Evolutionary conservation across 2,888 invertebrate species (phyloP), one percentile per base, ranked within the genome.

Genomic region (Perizoma flavofasciatum): DNA sequence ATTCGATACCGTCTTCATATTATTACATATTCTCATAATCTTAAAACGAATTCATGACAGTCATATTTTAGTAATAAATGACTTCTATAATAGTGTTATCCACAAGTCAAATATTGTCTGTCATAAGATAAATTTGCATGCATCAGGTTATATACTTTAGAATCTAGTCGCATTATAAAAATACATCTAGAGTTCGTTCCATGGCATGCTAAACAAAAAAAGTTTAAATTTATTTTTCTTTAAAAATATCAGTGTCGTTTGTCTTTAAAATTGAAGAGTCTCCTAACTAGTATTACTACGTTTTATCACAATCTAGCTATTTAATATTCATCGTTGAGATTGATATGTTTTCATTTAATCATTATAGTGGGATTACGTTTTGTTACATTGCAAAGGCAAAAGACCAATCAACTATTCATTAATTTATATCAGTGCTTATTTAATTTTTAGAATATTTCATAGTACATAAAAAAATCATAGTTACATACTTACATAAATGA

Each of bases 271-370:
- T 49, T 47, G 50, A 43, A n/a, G 44, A 54, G 50, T 51, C 44
- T 49, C 62, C 51, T 58, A 57, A 51, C 54, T 62, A 62, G 50
- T 59, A 55, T 57, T 59, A 40, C 54, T 58, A 62, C 58, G 51
- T 55, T 62, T 60, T 62, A 62, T 62, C 62, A 62, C 62, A 62
- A 49, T 62, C 58, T 62, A 58, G 58, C 62, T 62, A 62, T 58
- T 55, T 58, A 58, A 34, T 61, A 49, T 58, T 55, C 39, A 62
- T 55, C 35, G 48, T 62, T 58, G 50, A 58, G 46, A 58, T 62
- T 58, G 55, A 62, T 62, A 58, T 62, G 62, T 62, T 55, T 44
- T 39, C 7, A 22, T 37, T 56, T 47, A 41, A 55, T 39, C 46
- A 53, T 39, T 53, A 54, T 48, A 43, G 43, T 55, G 49, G 59